Evolutionary conservation across 2,888 invertebrate species (phyloP).

Genomic region (Hydroisotoma schaefferi): DNA sequence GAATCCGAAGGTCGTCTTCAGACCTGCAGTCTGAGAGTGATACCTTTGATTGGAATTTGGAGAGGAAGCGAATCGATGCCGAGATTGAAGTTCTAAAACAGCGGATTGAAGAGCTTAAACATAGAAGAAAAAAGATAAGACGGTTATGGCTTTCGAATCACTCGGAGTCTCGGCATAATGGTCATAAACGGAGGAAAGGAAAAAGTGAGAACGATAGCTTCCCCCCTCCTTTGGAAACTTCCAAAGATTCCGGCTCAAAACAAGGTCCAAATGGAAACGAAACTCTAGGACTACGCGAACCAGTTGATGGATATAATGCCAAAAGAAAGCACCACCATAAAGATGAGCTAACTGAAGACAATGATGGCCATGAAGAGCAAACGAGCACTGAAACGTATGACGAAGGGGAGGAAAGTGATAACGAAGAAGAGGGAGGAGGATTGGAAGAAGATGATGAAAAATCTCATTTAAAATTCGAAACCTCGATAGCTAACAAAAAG

Average conservation of each 20-base stretch:
- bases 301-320: conserved; percentile 22
- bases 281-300: too few relatives aligned
- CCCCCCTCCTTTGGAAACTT: too few relatives aligned
- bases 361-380: conserved; percentile 42
- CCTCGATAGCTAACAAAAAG: too few relatives aligned
- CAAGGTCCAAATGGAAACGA: neutral
- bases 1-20: neutral
- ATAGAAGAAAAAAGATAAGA: conserved; percentile 35
- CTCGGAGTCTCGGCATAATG: neutral
- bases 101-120: conserved; percentile 38
- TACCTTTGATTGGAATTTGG: conserved; percentile 40
- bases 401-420: conserved; percentile 27
- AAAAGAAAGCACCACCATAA: too few relatives aligned
- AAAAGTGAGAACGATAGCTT: conserved; percentile 5
- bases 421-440: conserved; percentile 38
- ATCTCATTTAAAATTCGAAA: too few relatives aligned
- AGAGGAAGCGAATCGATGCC: conserved; percentile 41
- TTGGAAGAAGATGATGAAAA: conserved; percentile 5
- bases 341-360: conserved; percentile 47
- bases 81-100: conserved; percentile 45
- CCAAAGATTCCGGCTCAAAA: neutral
- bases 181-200: conserved; percentile 12
- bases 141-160: conserved; percentile 28
- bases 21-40: neutral
- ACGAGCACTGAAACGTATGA: conserved; percentile 27